phyloP scores from a whole-genome alignment of 2,888 invertebrate species.

The Hybos culiciformis region DNA sequence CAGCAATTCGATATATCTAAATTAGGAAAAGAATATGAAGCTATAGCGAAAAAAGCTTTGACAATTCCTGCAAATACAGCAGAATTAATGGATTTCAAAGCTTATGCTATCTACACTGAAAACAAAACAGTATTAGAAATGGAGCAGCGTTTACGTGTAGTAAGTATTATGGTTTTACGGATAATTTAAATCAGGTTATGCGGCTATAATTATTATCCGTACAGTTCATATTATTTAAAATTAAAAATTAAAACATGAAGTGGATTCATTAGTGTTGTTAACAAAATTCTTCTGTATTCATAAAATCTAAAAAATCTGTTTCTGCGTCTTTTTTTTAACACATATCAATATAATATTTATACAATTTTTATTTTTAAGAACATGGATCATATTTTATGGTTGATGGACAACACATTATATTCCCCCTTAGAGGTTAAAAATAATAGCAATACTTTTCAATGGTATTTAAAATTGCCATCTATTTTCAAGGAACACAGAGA shows the following conservation, averaged over 20 bases:
- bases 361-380: slow-evolving; percentile 24
- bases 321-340: slow-evolving; percentile 8
- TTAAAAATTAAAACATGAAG: too few species aligned
- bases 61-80: slow-evolving; percentile 71
- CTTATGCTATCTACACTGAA: slow-evolving; percentile 62
- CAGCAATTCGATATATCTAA: slow-evolving; percentile 65
- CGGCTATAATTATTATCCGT: too few species aligned
- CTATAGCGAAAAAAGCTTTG: slow-evolving; percentile 62
- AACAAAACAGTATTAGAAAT: slow-evolving; percentile 53
- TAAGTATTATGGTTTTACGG: too few species aligned
- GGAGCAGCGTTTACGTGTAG: slow-evolving; percentile 65
- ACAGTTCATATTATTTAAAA: too few species aligned
- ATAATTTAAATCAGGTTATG: too few species aligned
- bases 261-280: too few species aligned
- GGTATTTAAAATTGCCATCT: slow-evolving; percentile 69
- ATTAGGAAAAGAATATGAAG: slow-evolving; percentile 75
- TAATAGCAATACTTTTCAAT: slow-evolving; percentile 76
- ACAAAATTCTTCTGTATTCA: too few species aligned
- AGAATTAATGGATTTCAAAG: slow-evolving; percentile 69
- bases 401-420: slow-evolving; percentile 69
- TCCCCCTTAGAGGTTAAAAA: slow-evolving; percentile 77
- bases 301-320: too few species aligned
- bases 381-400: slow-evolving; percentile 62
- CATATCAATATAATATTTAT: too few species aligned
- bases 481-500: slow-evolving; percentile 71